phyloP scores from a whole-genome alignment of 2,113 vertebrate genomes.

The Upupa epops region DNA sequence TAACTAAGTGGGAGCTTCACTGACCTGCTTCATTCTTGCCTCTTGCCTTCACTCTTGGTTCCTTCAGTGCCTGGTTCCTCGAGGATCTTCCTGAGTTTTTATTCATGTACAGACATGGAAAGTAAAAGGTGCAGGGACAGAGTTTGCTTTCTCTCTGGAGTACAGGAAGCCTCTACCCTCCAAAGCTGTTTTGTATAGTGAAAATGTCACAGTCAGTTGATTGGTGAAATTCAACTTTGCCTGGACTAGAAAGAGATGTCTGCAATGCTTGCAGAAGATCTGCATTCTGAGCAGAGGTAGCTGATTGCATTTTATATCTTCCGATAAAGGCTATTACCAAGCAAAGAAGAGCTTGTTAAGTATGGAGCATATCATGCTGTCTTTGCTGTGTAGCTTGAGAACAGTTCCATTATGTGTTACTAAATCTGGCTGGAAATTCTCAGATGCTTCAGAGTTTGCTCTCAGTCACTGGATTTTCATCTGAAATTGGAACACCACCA shows the following conservation, averaged over 20 bases:
- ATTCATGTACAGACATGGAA: neutral
- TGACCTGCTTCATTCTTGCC: neutral
- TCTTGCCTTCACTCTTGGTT: neutral
- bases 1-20: constrained; percentile 2
- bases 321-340: neutral
- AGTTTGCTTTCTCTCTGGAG: neutral
- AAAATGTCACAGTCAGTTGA: neutral
- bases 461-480: neutral
- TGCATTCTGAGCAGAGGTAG: constrained; percentile 10
- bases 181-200: neutral
- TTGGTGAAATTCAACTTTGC: constrained; percentile 18
- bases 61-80: neutral
- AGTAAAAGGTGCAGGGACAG: neutral
- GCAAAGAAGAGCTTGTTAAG: neutral
- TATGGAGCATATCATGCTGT: neutral
- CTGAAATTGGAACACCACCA: neutral
- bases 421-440: neutral
- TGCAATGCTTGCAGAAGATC: neutral
- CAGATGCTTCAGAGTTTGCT: neutral
- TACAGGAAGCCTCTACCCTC: neutral
- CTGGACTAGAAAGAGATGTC: neutral
- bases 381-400: neutral
- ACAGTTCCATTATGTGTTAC: neutral
- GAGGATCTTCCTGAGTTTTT: neutral
- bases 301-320: constrained; percentile 20